These are phyloP conservation scores for Tenodera sinensis DNA, from an alignment of 2,888 invertebrate genomes.

Conservation along the genomic window DNA sequence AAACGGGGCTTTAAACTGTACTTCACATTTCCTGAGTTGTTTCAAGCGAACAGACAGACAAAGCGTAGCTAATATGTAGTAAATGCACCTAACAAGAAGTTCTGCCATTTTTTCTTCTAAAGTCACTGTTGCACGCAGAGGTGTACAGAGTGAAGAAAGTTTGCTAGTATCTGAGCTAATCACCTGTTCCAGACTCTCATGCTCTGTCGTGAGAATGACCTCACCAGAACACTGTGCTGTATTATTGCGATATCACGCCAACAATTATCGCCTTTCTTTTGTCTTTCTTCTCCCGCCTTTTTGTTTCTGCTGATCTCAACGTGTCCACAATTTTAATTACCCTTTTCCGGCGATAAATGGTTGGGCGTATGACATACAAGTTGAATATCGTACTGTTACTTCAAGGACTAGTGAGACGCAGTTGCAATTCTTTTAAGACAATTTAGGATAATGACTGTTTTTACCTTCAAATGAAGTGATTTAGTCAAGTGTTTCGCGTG, in stretches of 20 bases:
- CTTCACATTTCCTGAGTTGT: no score
- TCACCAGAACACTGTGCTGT: background rate
- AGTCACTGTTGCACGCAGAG: background rate
- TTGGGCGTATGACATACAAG: background rate
- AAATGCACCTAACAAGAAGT: no score
- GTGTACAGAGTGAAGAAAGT: background rate
- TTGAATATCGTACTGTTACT: background rate
- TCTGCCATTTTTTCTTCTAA: no score
- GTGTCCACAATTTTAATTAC: background rate
- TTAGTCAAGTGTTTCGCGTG: no score
- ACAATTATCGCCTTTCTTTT: background rate
- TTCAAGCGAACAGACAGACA: no score
- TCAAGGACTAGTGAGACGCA: background rate
- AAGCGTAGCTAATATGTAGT: no score
- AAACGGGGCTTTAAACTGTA: no score
- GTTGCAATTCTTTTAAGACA: no score
- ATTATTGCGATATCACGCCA: background rate
- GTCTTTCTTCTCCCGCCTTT: background rate
- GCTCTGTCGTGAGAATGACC: background rate
- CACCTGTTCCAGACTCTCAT: background rate
- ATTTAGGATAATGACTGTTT: no score
- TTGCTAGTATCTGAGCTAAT: constrained; percentile 4
- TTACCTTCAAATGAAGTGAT: no score
- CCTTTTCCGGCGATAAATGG: background rate
- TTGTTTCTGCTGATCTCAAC: background rate